These are phyloP conservation scores for Harlomillsia oculata DNA, from an alignment of 1,140 invertebrate genomes.

Conservation along the genomic window DNA sequence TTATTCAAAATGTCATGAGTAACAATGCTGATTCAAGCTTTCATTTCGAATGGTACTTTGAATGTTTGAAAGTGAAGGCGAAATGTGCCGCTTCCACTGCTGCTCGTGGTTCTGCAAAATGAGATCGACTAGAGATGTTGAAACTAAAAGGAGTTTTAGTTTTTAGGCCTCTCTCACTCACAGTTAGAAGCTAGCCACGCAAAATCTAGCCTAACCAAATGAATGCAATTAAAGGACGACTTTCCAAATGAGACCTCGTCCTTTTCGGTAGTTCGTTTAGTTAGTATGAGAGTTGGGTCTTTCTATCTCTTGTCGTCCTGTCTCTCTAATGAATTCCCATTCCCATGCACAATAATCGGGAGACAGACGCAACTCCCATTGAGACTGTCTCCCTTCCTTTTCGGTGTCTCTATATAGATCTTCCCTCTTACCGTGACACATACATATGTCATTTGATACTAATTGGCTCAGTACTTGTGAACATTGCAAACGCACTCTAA, in stretches of 20 bases:
- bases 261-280: not conserved
- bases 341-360: conserved; percentile 8
- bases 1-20: conserved; percentile 27
- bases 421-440: not conserved
- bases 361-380: not conserved
- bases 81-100: too few relatives aligned
- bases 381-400: not conserved
- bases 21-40: conserved; percentile 20
- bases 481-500: too few relatives aligned
- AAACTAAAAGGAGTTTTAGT: too few relatives aligned
- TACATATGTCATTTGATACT: conserved; percentile 8
- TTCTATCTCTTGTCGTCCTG: not conserved
- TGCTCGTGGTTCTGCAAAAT: too few relatives aligned
- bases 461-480: conserved; percentile 7
- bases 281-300: not conserved
- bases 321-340: conserved; percentile 11
- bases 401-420: not conserved
- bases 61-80: not conserved
- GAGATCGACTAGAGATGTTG: too few relatives aligned
- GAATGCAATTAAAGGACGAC: conserved; percentile 26
- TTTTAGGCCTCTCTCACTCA: too few relatives aligned
- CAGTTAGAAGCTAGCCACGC: conserved; percentile 1
- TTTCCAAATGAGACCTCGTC: conserved; percentile 20
- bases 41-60: too few relatives aligned
- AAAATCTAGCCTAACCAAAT: conserved; percentile 10